A percentile compares a stretch with the other conserved stretches of the same genome.
Conservation (phyloP, 2,797 vertebrate species). For the Pachyuromys duprasi region DNA sequence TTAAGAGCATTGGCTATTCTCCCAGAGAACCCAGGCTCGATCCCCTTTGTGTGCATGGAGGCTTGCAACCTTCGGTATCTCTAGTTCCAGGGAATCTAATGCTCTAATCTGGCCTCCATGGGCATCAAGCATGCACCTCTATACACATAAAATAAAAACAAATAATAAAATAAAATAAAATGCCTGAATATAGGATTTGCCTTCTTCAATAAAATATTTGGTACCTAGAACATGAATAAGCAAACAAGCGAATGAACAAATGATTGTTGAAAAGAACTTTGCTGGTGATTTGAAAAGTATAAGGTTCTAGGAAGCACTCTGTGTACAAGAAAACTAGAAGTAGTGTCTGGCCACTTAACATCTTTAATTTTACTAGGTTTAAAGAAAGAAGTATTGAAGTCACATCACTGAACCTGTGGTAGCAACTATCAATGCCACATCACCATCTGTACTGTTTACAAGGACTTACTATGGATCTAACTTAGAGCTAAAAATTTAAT, state of each 20-base stretch:
- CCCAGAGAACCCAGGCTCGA: background rate
- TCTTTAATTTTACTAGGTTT: background rate
- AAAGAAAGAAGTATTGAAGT: background rate
- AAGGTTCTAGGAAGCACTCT: background rate
- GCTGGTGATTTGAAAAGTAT: background rate
- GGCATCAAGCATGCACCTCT: background rate
- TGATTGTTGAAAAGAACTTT: background rate
- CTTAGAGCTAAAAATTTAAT: background rate
- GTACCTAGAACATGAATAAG: background rate
- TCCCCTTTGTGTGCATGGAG: accelerated
- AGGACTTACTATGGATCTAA: background rate
- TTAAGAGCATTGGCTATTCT: background rate
- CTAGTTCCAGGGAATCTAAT: background rate
- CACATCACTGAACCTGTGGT: background rate
- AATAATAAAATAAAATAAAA: background rate
- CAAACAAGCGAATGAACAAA: background rate
- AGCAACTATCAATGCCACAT: accelerated
- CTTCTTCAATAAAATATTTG: background rate
- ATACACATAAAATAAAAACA: background rate
- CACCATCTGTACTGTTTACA: background rate
- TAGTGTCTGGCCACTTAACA: background rate
- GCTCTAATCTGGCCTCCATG: background rate
- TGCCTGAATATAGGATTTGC: background rate
- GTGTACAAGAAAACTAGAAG: background rate
- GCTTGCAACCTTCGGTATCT: background rate